These are phyloP conservation scores for Caenorhabditis latens DNA, from an alignment of 1,140 invertebrate genomes.

Conservation along the genomic window DNA sequence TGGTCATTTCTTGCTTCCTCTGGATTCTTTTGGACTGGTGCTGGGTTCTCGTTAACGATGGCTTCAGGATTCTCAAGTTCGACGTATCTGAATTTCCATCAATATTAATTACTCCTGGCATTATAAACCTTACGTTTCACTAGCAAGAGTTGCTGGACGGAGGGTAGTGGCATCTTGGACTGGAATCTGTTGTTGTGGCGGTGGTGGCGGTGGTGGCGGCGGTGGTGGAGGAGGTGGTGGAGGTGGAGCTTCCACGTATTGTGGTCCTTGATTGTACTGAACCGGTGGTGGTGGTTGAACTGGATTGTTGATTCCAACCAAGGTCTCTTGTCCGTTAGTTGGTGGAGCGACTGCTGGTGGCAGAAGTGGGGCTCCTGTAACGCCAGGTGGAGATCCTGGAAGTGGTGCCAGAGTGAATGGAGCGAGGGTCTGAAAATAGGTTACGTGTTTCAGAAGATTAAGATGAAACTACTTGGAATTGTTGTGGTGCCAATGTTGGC, in stretches of 20 bases:
- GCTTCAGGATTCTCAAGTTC: conserved; percentile 56
- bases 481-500: conserved; percentile 36
- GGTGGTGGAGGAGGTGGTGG: conserved; percentile 34
- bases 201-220: not conserved
- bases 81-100: conserved; percentile 44
- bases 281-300: conserved; percentile 11
- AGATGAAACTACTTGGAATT: not conserved
- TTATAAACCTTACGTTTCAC: conserved; percentile 32
- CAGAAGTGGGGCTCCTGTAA: conserved; percentile 21
- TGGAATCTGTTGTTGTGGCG: not conserved
- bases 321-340: conserved; percentile 21
- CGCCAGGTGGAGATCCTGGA: conserved; percentile 47
- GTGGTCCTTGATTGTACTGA: conserved; percentile 4
- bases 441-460: not conserved
- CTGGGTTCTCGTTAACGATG: not conserved
- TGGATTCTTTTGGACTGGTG: conserved; percentile 2
- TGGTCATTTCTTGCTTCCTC: conserved; percentile 1
- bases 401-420: conserved; percentile 56
- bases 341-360: conserved; percentile 39
- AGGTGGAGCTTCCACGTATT: conserved; percentile 12
- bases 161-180: conserved; percentile 50
- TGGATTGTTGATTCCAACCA: conserved; percentile 54
- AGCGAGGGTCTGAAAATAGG: conserved; percentile 13
- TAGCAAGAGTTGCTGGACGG: conserved; percentile 53
- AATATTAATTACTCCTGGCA: no score